Conservation (phyloP, 2,888 invertebrate genomes). For the Boloria selene region DNA sequence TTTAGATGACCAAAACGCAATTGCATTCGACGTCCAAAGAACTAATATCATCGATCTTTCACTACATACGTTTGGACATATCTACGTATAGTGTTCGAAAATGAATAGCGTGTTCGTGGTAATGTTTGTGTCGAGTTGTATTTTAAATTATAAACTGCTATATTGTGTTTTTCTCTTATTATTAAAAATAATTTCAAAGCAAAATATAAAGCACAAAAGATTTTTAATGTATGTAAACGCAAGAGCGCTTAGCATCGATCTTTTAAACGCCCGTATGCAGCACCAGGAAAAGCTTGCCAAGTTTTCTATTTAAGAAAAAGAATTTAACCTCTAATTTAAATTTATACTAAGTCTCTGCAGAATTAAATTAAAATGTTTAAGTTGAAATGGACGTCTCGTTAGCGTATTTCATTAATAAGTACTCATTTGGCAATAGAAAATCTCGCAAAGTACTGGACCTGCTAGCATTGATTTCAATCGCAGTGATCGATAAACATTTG, state of each 20-base stretch:
- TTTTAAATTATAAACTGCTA: too few relatives aligned
- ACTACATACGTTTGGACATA: conserved; percentile 12
- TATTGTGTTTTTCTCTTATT: neutral
- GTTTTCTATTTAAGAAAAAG: conserved; percentile 32
- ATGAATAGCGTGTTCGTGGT: neutral
- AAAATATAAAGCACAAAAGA: conserved; percentile 27
- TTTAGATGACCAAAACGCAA: conserved; percentile 54
- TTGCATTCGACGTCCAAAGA: conserved; percentile 35
- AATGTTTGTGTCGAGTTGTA: neutral
- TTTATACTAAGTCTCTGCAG: conserved; percentile 1
- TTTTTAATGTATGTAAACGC: conserved; percentile 35
- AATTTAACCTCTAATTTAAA: conserved; percentile 31
- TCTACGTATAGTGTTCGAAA: conserved; percentile 6
- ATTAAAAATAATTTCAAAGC: neutral
- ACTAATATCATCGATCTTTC: conserved; percentile 33
- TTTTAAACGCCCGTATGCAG: conserved; percentile 37
- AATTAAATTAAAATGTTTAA: conserved; percentile 10
- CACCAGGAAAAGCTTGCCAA: conserved; percentile 35
- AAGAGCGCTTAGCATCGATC: conserved; percentile 34
- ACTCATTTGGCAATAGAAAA: neutral
- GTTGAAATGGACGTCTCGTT: neutral
- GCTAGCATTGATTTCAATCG: conserved; percentile 2
- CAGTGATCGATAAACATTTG: conserved; percentile 10
- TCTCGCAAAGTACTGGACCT: neutral
- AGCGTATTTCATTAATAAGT: conserved; percentile 5